Evolutionary conservation across 2,888 invertebrate genomes (phyloP), one percentile per base, ranked within the genome.

Genomic region (Amphimallon solstitiale): DNA sequence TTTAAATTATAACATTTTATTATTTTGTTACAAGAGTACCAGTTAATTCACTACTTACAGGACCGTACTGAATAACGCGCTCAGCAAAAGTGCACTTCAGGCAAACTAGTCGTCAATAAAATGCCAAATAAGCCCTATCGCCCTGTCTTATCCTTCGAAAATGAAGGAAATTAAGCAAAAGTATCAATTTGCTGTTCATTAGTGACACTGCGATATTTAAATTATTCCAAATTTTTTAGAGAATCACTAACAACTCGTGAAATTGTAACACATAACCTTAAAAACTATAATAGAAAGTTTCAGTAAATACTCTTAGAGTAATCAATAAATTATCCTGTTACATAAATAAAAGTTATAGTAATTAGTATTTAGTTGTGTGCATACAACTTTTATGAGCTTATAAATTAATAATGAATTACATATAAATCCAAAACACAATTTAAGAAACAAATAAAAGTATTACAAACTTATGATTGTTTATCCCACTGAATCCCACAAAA

Each of bases 21-120:
- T 43, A 43, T 56, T 56, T 40, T 29, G 15, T 56, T 29, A 15
- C 43, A 29, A 56, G 23, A 56, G 56, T 56, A 56, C 56, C 43
- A 43, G 43, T 37, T 38, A n/a, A 29, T 43, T 56, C 56, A 29
- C 35, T 15, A 19, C 38, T n/a, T 54, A 43, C 56, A 56, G 56
- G 56, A 56, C 56, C 56, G 56, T 56, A 56, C 56, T 56, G 29
- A 43, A 40, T 23, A 43, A 43, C 15, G 56, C 56, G 43, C 56
- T 56, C 56, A 43, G 19, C 56, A 21, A 56, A 56, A 56, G 43
- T 56, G 56, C 43, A 56, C 43, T 40, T 43, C 56, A 9, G 29
- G 29, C 43, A 56, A n/a, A 56, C 19, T 49, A 56, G 56, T 56
- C 43, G 43, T 43, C 43, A 43, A 56, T 56, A 56, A 56, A 40